These are phyloP conservation scores for Gnathonemus longibarbis DNA, from an alignment of 2,113 vertebrate species.

Conservation along the genomic window DNA sequence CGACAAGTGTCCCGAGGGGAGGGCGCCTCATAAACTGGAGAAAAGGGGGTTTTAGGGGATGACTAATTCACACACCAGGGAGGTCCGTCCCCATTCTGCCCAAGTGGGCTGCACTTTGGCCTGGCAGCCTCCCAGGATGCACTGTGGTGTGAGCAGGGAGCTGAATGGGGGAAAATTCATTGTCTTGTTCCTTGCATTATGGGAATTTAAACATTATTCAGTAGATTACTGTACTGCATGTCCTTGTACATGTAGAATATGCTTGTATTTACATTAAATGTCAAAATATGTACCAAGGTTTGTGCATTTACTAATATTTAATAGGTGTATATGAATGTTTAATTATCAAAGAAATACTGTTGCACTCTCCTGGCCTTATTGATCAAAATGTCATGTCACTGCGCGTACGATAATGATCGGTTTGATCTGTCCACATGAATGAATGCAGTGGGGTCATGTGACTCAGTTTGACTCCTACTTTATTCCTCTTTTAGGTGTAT, in stretches of 20 bases:
- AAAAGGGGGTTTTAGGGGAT: neutral
- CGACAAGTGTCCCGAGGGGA: neutral
- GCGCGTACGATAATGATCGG: neutral
- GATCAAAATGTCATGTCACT: neutral
- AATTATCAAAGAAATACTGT: neutral
- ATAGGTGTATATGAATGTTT: neutral
- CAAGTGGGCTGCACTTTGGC: neutral
- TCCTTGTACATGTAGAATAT: neutral
- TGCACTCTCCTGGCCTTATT: neutral
- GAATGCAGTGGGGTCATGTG: neutral
- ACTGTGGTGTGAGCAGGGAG: neutral
- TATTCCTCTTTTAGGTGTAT: conserved; percentile 72
- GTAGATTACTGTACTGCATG: neutral
- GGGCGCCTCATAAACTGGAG: neutral
- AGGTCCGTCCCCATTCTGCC: neutral
- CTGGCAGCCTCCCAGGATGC: neutral
- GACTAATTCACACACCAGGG: neutral
- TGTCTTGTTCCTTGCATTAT: neutral
- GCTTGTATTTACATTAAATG: neutral
- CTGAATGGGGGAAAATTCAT: neutral
- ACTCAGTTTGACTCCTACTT: neutral
- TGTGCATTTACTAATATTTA: neutral
- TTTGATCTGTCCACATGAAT: neutral
- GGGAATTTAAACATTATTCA: neutral
- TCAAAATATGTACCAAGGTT: neutral